Evolutionary conservation across 2,113 vertebrate species (phyloP), one percentile per base, ranked within the genome.

Genomic region (Silurus glanis): DNA sequence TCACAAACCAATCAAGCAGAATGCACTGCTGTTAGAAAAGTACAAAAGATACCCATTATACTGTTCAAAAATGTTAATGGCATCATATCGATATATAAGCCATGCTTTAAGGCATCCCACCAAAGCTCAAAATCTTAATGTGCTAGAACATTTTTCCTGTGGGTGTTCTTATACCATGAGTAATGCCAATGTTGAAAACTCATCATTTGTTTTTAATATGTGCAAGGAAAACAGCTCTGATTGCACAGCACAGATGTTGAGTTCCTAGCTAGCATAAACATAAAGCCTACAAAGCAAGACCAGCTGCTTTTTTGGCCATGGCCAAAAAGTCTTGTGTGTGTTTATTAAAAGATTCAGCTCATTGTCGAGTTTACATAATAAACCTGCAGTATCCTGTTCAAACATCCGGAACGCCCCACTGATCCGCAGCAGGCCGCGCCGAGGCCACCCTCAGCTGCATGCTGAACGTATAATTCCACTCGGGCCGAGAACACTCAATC

Each of bases 371-470:
- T 72, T 88, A 76, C 88, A 88, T 85, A 62, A 83, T 37, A 69
- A 88, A 83, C 80, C 59, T 72, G 64, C 45, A 69, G 87, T 62
- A 75, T 88, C 78, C 83, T 85, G 87, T 82, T 81, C 78, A 85
- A 85, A 88, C 80, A 58, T 88, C 74, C 83, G 71, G 51, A 8
- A 62, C 53, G 23, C 76, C 61, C 84, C 53, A 56, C 62, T 25
- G 76, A 85, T 78, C 51, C 51, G 19, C 64, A 59, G 84, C 78
- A 13, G 21, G 82, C 82, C 28, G 75, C 56, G 47, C 58, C 25
- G 53, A 67, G 72, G 80, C 82, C 76, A 84, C 76, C 37, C 53
- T n/a, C 45, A 5, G 19, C 58, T 13, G 37, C 28, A 47, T 21
- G 28, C 55, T n/a, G 67, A 76, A n/a, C 58, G 2, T 61, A 9